phyloP scores from a whole-genome alignment of 2,113 vertebrate species.

The Hemibagrus wyckioides region DNA sequence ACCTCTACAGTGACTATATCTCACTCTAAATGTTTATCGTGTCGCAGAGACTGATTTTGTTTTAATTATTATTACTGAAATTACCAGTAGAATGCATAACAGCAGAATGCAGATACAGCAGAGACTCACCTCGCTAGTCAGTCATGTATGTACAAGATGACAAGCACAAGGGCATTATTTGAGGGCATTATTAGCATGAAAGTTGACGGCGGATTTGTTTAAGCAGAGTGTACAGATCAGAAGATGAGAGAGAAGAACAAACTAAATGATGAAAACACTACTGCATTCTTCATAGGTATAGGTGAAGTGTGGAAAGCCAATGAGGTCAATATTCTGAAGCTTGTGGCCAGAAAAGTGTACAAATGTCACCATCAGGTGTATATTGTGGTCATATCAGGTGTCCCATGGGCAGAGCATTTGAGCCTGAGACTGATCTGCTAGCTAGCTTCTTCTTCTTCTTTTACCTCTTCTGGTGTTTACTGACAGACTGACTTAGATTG shows the following conservation, averaged over 20 bases:
- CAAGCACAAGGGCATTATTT: neutral
- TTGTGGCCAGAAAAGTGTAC: neutral
- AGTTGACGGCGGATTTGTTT: neutral
- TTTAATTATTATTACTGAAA: neutral
- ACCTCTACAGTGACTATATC: neutral
- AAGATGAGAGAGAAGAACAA: neutral
- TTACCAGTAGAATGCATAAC: neutral
- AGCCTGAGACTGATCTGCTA: neutral
- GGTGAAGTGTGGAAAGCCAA: neutral
- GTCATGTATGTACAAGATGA: neutral
- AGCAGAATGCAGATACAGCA: neutral
- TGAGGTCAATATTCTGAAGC: neutral
- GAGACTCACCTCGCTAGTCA: neutral
- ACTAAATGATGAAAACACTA: neutral
- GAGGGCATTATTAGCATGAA: neutral
- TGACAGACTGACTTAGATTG: no score
- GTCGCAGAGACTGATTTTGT: neutral
- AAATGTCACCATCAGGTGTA: neutral
- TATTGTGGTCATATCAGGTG: no score
- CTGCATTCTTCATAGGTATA: neutral
- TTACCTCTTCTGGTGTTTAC: no score
- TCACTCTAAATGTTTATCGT: neutral
- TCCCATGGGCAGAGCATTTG: neutral
- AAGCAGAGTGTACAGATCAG: neutral
- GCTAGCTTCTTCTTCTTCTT: no score